Percentiles rank a stretch among this genome's conserved stretches.
Conservation (phyloP, 2,113 vertebrate genomes). For the Pachycephala philippinensis region DNA sequence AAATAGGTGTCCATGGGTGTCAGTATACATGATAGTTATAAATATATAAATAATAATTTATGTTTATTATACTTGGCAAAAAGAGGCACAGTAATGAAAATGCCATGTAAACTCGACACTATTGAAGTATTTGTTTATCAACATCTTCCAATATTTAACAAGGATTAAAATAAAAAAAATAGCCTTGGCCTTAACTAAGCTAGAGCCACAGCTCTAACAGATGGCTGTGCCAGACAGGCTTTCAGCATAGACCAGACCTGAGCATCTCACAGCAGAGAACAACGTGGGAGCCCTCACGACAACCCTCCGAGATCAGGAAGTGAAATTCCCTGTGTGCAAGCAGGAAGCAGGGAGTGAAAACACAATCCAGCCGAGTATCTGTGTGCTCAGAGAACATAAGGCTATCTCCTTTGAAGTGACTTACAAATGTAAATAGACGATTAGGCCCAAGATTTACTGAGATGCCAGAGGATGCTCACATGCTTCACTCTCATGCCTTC, state of each 20-base stretch:
- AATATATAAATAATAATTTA: neutral
- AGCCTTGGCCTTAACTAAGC: neutral
- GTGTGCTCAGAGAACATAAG: neutral
- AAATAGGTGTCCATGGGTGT: neutral
- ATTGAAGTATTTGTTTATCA: neutral
- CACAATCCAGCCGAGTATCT: neutral
- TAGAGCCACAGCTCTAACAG: neutral
- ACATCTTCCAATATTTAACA: neutral
- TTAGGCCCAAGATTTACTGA: neutral
- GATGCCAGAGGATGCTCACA: neutral
- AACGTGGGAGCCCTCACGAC: accelerated
- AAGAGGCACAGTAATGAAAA: neutral
- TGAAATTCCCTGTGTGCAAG: neutral
- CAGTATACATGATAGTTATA: neutral
- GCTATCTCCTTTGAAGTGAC: neutral
- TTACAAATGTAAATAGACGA: neutral
- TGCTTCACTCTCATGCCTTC: accelerated
- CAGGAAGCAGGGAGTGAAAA: neutral
- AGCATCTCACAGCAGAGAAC: neutral
- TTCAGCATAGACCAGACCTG: neutral
- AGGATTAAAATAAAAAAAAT: neutral
- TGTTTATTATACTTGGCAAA: neutral
- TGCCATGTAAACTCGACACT: neutral
- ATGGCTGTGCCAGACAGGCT: neutral
- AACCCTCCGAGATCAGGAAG: neutral